Conservation (phyloP, 92 coral and sea anemone genomes). For the Porites cylindrica region DNA sequence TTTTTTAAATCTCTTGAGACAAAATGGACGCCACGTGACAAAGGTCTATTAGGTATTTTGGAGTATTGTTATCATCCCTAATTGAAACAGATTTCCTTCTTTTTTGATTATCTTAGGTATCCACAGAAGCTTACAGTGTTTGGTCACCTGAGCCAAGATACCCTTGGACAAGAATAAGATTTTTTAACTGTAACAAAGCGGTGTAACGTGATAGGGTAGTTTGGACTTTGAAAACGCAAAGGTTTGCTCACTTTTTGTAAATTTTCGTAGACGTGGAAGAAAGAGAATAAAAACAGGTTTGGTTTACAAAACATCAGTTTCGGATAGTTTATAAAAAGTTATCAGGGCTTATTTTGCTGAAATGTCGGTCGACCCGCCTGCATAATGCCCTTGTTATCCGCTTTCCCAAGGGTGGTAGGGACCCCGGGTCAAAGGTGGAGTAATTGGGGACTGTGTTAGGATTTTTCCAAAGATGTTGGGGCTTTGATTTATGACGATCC, state of each 20-base stretch:
- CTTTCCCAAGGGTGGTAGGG: too few relatives aligned
- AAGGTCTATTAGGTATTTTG: neutral
- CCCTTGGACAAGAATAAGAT: neutral
- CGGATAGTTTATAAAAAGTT: neutral
- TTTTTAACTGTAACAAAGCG: neutral
- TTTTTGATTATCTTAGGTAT: neutral
- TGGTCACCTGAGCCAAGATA: neutral
- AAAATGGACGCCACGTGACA: too few relatives aligned
- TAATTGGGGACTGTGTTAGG: too few relatives aligned
- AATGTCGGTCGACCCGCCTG: too few relatives aligned
- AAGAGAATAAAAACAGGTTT: neutral
- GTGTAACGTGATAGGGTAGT: neutral
- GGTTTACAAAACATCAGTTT: neutral
- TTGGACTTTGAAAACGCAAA: neutral
- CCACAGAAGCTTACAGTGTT: neutral
- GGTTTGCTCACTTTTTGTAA: neutral
- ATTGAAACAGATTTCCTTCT: neutral
- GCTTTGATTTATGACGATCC: too few relatives aligned
- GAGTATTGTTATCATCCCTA: neutral
- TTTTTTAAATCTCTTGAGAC: too few relatives aligned
- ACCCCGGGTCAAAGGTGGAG: too few relatives aligned
- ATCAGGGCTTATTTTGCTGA: too few relatives aligned
- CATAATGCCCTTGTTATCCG: too few relatives aligned
- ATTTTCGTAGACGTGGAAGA: neutral
- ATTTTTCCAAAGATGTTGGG: too few relatives aligned